Base-by-base conservation (phyloP, 2,888 invertebrate genomes). In the Ichneumoninae sp. region DNA sequence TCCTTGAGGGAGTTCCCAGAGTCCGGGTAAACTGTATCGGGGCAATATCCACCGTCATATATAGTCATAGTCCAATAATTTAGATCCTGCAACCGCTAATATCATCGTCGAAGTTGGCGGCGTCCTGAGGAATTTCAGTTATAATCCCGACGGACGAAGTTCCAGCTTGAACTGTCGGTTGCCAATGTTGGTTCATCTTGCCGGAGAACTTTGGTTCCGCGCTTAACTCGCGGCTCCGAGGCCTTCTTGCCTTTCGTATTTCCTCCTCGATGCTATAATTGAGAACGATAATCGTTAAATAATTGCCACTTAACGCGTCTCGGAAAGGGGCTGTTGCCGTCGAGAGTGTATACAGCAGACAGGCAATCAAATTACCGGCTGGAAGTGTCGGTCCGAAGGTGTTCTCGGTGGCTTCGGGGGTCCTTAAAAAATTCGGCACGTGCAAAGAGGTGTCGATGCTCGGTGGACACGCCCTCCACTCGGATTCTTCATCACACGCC, bases 371-470 rank as follows among this genome's bases (percentile, higher is more conserved):
- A 82, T 82, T 79, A 85, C 52, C 70, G 33, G 79, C 40, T 70
- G 77, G 26, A 71, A 82, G 85, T 75, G 82, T 71, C 82, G 85
- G 84, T 71, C 52, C 13, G 71, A 79, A 44, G 75, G 70, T 82
- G 73, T 74, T 68, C 57, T n/a, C 60, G 30, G 40, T 73, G 52
- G 60, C 33, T 47, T 65, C 36, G 13, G 65, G 66, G 66, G 63
- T 19, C 52, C 54, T 80, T 63, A 79, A 54, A 78, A 65, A 71
- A 63, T 76, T 85, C 75, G 85, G 85, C 85, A 85, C 85, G 85
- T 85, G 82, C 79, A 85, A 85, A 82, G 82, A 85, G 85, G 82
- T 85, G 85, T 85, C 85, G 85, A 85, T 85, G 85, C 79, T 79
- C 79, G 76, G 71, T 82, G 79, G 85, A 68, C 75, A 85, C 85